Evolutionary conservation across 2,888 invertebrate species (phyloP).

Genomic region (Hedychridium roseum): DNA sequence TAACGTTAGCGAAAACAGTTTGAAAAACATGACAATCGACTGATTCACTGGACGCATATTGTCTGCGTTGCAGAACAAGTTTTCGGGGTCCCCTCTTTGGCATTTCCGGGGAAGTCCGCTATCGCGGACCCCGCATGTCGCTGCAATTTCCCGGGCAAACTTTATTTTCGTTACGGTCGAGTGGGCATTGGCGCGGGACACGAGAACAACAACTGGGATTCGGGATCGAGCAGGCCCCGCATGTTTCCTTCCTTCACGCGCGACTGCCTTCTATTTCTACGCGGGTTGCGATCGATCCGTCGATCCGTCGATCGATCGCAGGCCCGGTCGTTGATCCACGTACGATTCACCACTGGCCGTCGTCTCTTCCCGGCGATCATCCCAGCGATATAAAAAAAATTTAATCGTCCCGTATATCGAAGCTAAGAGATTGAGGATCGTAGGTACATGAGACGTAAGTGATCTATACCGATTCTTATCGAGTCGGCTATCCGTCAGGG

Average conservation of each 20-base stretch:
- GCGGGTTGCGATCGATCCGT: constrained; percentile 33
- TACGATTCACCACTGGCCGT: too few relatives aligned
- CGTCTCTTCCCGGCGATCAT: too few relatives aligned
- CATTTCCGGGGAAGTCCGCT: constrained; percentile 8
- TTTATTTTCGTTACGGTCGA: constrained; percentile 47
- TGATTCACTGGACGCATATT: too few relatives aligned
- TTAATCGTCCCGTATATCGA: too few relatives aligned
- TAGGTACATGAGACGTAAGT: too few relatives aligned
- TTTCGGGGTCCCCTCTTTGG: background rate
- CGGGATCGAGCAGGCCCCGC: constrained; percentile 34
- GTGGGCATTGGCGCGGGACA: constrained; percentile 25
- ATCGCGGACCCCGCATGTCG: constrained; percentile 23
- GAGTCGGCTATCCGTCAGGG: too few relatives aligned
- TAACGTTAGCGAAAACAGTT: too few relatives aligned
- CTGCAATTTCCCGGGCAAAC: constrained; percentile 33
- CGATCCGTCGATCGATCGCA: constrained; percentile 31
- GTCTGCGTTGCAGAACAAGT: too few relatives aligned
- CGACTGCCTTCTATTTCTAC: constrained; percentile 39
- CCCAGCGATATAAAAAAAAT: too few relatives aligned
- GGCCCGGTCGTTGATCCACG: constrained; percentile 35
- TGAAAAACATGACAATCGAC: too few relatives aligned
- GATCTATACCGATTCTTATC: too few relatives aligned
- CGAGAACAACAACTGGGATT: constrained; percentile 11
- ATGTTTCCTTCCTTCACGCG: constrained; percentile 46
- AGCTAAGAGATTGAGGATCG: too few relatives aligned